These are phyloP conservation scores for Diadema setosum DNA, from an alignment of 35 echinoderm and acorn worm genomes.

Conservation along the genomic window DNA sequence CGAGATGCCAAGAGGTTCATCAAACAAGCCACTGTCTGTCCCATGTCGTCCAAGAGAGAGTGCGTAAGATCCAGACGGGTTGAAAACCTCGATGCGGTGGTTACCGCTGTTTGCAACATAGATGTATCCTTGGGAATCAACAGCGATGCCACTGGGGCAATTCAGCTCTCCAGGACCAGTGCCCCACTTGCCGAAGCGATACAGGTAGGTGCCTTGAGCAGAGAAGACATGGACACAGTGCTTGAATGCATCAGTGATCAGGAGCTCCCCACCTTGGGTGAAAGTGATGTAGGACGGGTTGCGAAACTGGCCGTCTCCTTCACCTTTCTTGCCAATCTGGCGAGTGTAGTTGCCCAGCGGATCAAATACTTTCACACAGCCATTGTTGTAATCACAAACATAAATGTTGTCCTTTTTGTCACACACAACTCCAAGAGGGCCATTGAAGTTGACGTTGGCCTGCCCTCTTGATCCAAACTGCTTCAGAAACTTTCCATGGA, in stretches of 20 bases:
- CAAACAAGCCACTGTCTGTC: conserved; percentile 73
- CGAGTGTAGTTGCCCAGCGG: conserved; percentile 45
- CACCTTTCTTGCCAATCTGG: conserved; percentile 83
- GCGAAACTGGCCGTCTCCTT: conserved; percentile 60
- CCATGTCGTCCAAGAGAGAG: conserved; percentile 72
- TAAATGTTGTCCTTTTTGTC: conserved; percentile 77
- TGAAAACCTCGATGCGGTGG: conserved; percentile 87
- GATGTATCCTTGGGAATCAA: conserved; percentile 79
- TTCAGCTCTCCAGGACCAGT: conserved; percentile 85
- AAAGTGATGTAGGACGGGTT: conserved; percentile 71
- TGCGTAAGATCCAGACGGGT: conserved; percentile 86
- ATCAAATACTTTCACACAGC: conserved; percentile 80
- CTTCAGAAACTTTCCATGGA: conserved; percentile 46
- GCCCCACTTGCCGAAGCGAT: conserved; percentile 87
- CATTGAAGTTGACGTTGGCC: conserved; percentile 21
- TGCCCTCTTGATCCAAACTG: conserved; percentile 73
- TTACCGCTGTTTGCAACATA: conserved; percentile 91
- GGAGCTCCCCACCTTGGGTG: conserved; percentile 64
- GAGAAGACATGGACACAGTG: conserved; percentile 92
- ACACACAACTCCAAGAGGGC: conserved; percentile 70
- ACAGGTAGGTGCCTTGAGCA: conserved; percentile 77
- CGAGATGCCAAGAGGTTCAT: conserved; percentile 80
- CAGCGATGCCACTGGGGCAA: conserved; percentile 79
- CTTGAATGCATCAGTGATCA: conserved; percentile 82
- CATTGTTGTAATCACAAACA: conserved; percentile 89